phyloP scores from a whole-genome alignment of 2,797 vertebrate genomes.

The Pangasius macronema region DNA sequence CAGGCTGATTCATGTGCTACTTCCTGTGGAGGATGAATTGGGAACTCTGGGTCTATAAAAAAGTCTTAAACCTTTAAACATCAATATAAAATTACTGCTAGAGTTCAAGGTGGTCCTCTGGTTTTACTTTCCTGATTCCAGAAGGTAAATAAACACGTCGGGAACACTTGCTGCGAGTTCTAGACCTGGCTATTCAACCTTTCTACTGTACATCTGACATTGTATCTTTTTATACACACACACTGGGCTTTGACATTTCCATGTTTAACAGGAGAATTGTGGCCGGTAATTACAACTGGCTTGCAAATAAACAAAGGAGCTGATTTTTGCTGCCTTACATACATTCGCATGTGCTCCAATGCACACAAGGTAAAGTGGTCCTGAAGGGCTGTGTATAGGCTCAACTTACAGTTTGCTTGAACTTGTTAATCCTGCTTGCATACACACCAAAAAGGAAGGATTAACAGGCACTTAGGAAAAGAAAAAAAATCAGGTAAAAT shows the following conservation, averaged over 20 bases:
- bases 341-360: slow-evolving; percentile 67
- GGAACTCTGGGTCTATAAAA: slow-evolving; percentile 36
- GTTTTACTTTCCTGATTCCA: slow-evolving; percentile 52
- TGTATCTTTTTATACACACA: slow-evolving; percentile 50
- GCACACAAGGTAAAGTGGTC: slow-evolving; percentile 70
- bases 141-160: slow-evolving; percentile 56
- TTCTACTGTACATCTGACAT: slow-evolving; percentile 55
- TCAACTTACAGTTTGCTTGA: slow-evolving; percentile 77
- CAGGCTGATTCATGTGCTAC: slow-evolving; percentile 30
- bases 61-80: slow-evolving; percentile 47
- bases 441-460: slow-evolving; percentile 77
- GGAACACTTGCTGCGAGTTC: slow-evolving; percentile 21
- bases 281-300: slow-evolving; percentile 75
- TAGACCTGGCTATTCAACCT: slow-evolving; percentile 26
- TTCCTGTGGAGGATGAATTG: slow-evolving; percentile 32
- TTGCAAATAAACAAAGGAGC: slow-evolving; percentile 77
- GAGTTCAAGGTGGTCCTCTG: slow-evolving; percentile 58
- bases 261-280: slow-evolving; percentile 69
- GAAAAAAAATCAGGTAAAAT: slow-evolving; percentile 68
- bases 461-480: slow-evolving; percentile 72
- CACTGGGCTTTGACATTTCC: slow-evolving; percentile 68
- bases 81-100: slow-evolving; percentile 50
- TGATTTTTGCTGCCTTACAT: slow-evolving; percentile 65
- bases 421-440: slow-evolving; percentile 75
- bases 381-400: slow-evolving; percentile 77